These are phyloP conservation scores for Eupithecia centaureata DNA, from an alignment of 2,888 invertebrate genomes.

Conservation along the genomic window DNA sequence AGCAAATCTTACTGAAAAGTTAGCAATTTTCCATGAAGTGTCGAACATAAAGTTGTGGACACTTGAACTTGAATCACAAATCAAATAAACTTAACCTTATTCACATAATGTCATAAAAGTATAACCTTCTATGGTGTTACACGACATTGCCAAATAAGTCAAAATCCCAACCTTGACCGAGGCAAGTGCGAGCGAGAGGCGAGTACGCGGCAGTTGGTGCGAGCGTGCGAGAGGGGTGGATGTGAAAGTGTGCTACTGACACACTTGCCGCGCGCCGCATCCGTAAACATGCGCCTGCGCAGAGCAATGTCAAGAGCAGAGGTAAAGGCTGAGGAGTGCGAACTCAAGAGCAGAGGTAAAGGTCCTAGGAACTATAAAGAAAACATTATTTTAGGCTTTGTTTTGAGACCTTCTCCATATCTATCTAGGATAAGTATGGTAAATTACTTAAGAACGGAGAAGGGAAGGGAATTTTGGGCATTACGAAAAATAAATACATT, in stretches of 20 bases:
- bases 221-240: slow-evolving; percentile 49
- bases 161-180: slow-evolving; percentile 71
- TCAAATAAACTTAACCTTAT: not conserved
- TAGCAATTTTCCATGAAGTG: not conserved
- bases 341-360: not conserved
- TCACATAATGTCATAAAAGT: not conserved
- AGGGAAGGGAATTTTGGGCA: no score
- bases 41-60: not conserved
- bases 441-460: no score
- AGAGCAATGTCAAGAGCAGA: slow-evolving; percentile 34
- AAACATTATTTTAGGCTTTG: not conserved
- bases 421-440: no score
- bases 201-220: slow-evolving; percentile 37
- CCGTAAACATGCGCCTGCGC: slow-evolving; percentile 55
- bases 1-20: not conserved
- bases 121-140: slow-evolving; percentile 1
- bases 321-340: slow-evolving; percentile 17
- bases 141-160: slow-evolving; percentile 21
- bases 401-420: not conserved
- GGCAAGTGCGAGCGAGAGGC: slow-evolving; percentile 44
- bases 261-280: slow-evolving; percentile 63
- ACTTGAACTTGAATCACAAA: not conserved
- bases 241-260: slow-evolving; percentile 73
- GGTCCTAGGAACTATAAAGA: no score
- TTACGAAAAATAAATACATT: no score